A percentile compares a stretch with the other conserved stretches of the same genome.
These are phyloP conservation scores for Hassar affinis DNA, from an alignment of 2,113 vertebrate species.

Conservation along the genomic window DNA sequence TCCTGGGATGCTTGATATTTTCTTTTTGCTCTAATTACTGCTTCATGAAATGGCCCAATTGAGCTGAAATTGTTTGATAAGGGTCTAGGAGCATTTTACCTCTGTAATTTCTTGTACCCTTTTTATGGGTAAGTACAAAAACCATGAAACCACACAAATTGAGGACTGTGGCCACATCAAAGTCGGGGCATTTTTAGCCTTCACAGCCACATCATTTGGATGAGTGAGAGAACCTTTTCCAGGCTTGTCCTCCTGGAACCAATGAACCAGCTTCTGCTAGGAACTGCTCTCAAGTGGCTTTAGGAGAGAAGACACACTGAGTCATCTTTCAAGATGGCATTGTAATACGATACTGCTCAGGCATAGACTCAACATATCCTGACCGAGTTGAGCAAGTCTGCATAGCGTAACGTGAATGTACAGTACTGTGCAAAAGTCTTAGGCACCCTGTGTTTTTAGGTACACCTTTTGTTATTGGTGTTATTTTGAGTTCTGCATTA, in stretches of 20 bases:
- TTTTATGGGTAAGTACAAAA: constrained; percentile 63
- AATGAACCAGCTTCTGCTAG: constrained; percentile 50
- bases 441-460: no score
- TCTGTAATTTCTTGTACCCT: constrained; percentile 72
- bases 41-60: constrained; percentile 63
- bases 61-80: constrained; percentile 67
- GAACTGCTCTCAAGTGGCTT: constrained; percentile 30
- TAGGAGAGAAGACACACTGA: constrained; percentile 18
- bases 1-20: constrained; percentile 68
- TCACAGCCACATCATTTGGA: constrained; percentile 66
- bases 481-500: no score
- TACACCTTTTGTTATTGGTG: no score
- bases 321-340: constrained; percentile 18
- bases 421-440: background rate
- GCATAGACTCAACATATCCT: background rate
- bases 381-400: background rate
- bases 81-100: constrained; percentile 60
- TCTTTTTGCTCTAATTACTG: constrained; percentile 67
- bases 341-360: background rate
- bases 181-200: constrained; percentile 65
- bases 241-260: constrained; percentile 58
- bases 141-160: constrained; percentile 57
- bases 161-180: constrained; percentile 65
- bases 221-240: constrained; percentile 67
- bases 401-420: background rate